These are phyloP conservation scores for Acanthurus leucopareius DNA, from an alignment of 2,797 vertebrate genomes.

Conservation along the genomic window DNA sequence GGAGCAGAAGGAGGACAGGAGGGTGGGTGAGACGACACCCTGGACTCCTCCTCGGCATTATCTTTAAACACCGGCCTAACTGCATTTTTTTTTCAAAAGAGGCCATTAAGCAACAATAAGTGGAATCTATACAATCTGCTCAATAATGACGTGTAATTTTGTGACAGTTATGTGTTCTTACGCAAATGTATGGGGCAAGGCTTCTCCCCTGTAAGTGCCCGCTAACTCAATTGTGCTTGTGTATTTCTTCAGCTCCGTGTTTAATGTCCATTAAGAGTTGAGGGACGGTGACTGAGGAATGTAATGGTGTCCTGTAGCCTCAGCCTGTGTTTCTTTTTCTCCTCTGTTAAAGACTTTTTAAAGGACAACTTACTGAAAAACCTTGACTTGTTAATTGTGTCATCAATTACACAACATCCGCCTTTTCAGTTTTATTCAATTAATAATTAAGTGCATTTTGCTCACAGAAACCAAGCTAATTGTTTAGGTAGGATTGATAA, in stretches of 20 bases:
- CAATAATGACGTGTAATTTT: slow-evolving; percentile 84
- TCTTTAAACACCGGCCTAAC: slow-evolving; percentile 70
- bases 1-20: slow-evolving; percentile 1
- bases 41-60: slow-evolving; percentile 55
- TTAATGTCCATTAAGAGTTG: slow-evolving; percentile 86
- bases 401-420: slow-evolving; percentile 68
- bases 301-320: slow-evolving; percentile 68
- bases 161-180: slow-evolving; percentile 86
- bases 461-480: slow-evolving; percentile 31
- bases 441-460: slow-evolving; percentile 57
- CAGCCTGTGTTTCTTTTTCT: slow-evolving; percentile 23
- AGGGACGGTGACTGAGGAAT: slow-evolving; percentile 73
- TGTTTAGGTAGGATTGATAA: slow-evolving; percentile 53
- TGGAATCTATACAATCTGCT: slow-evolving; percentile 78
- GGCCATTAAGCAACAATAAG: slow-evolving; percentile 80
- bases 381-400: slow-evolving; percentile 65
- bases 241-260: slow-evolving; percentile 79
- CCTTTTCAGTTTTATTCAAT: slow-evolving; percentile 53
- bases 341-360: slow-evolving; percentile 38
- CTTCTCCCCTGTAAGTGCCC: slow-evolving; percentile 82
- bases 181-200: slow-evolving; percentile 82
- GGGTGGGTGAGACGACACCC: slow-evolving; percentile 46
- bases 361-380: slow-evolving; percentile 61
- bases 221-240: slow-evolving; percentile 84
- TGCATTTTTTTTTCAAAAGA: slow-evolving; percentile 44